Base-by-base conservation (phyloP, 2,113 vertebrate species). In the Gymnogyps californianus region DNA sequence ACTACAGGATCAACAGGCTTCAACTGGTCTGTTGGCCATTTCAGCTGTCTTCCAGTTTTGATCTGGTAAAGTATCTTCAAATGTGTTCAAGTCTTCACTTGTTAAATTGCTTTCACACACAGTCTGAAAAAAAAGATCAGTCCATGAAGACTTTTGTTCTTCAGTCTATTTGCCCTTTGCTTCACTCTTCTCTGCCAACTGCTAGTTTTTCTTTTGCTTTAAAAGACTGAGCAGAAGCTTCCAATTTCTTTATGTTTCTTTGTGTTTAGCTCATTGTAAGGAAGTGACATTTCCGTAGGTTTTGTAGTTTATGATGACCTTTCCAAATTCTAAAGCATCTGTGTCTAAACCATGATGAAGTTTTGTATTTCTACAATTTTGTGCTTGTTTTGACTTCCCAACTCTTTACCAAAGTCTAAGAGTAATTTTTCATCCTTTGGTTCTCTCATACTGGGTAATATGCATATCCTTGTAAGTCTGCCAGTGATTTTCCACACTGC, bases 381-480 rank as follows among this genome's bases (percentile, higher is more conserved):
- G 57, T 83, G 52, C 49, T 89, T 87, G 38, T 94, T 96, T 93
- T 82, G 36, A 82, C 70, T 94, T 85, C 49, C 31, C 16, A 61
- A 47, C 52, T 83, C 81, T 94, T 89, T 85, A 79, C 74, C 40
- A 57, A 82, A 91, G 70, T 29, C 52, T 82, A 52, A 71, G 61
- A 84, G 89, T 94, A 87, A 69, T 88, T 91, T 93, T 96, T 96
- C 91, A 87, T 94, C 58, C 84, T 77, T 89, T 85, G 62, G 44
- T 90, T 95, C 74, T 95, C 70, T 91, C 54, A 65, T 69, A 58
- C 21, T 69, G 81, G 49, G 40, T 95, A 90, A 96, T 95, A 91
- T 93, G 84, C 87, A 87, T 95, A 95, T 84, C 84, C 28, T 70
- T 95, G 84, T 91, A 90, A 91, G 54, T 64, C 89, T 96, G 95